phyloP scores from a whole-genome alignment of 2,113 vertebrate genomes.

The Myrmecobius fasciatus region DNA sequence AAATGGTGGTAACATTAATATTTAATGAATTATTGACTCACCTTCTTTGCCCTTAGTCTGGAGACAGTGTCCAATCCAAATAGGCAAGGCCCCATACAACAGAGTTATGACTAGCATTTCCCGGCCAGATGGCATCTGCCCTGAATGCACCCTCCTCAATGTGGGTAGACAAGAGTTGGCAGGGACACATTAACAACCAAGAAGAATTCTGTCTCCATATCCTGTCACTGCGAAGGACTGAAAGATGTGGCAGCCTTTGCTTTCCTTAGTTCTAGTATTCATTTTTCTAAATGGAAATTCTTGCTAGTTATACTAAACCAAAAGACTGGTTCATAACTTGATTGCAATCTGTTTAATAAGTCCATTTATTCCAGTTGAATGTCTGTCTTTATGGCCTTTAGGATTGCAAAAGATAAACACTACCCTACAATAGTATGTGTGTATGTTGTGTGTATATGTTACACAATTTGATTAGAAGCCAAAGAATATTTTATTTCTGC shows the following conservation, averaged over 20 bases:
- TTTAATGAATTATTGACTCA: not conserved
- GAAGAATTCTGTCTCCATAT: not conserved
- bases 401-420: not conserved
- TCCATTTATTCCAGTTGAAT: not conserved
- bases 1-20: not conserved
- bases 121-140: not conserved
- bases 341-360: not conserved
- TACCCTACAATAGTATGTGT: not conserved
- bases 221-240: not conserved
- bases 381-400: not conserved
- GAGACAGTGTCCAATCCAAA: not conserved
- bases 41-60: not conserved
- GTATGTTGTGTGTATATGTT: not conserved
- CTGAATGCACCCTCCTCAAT: fast-evolving
- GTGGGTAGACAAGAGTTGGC: not conserved
- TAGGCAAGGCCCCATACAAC: not conserved
- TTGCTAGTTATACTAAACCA: too few species aligned
- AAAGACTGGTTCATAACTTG: not conserved
- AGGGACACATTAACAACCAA: not conserved
- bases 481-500: slow-evolving; percentile 33
- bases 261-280: not conserved
- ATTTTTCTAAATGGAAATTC: not conserved
- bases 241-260: not conserved
- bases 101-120: not conserved
- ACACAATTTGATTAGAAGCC: not conserved